Conservation (phyloP, 2,797 vertebrate species). For the Echiichthys vipera region DNA sequence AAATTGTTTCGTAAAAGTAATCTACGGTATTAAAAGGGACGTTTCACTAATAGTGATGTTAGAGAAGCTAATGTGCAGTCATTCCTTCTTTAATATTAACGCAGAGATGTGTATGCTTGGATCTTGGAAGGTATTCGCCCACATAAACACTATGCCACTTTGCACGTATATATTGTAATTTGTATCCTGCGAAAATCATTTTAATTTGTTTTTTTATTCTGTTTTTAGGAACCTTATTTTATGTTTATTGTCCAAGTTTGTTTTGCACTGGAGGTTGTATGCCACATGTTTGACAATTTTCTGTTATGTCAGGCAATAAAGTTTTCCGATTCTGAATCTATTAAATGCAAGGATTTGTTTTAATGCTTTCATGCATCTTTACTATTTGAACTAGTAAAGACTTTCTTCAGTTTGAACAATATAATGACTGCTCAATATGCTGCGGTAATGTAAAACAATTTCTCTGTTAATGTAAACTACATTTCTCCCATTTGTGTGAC, state of each 20-base stretch:
- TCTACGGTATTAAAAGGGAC: not conserved
- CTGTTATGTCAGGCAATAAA: too few relatives aligned
- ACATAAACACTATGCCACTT: too few relatives aligned
- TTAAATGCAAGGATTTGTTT: not conserved
- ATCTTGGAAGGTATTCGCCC: not conserved
- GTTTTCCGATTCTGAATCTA: too few relatives aligned
- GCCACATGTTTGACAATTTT: too few relatives aligned
- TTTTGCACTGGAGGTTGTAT: too few relatives aligned
- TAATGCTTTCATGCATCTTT: not conserved
- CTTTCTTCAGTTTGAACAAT: not conserved
- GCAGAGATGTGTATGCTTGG: not conserved
- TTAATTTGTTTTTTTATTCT: too few relatives aligned
- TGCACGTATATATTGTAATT: too few relatives aligned
- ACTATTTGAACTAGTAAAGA: not conserved
- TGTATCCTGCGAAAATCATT: too few relatives aligned
- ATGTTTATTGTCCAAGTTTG: too few relatives aligned
- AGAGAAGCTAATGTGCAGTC: not conserved
- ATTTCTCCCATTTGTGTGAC: not conserved
- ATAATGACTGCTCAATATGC: not conserved
- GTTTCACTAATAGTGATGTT: not conserved
- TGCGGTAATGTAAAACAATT: not conserved
- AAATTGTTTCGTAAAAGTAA: not conserved
- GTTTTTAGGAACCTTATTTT: too few relatives aligned
- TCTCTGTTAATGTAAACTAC: not conserved
- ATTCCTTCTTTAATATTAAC: not conserved